Evolutionary conservation across 2,113 vertebrate species (phyloP).

Genomic region (Vidua chalybeata): DNA sequence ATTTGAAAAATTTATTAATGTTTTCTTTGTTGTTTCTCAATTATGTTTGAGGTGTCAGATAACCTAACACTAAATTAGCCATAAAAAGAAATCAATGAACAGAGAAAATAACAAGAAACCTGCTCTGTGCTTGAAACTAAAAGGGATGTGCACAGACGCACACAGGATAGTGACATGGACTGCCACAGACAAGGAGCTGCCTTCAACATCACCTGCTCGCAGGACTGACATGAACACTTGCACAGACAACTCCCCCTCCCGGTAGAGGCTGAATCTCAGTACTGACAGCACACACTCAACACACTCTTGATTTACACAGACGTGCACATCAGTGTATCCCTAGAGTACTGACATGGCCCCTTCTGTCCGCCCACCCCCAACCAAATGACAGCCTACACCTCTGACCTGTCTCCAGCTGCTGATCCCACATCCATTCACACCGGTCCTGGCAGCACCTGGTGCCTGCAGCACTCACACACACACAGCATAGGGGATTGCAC

Average conservation of each 20-base stretch:
- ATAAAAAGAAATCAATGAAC: neutral
- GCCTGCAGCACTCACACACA: neutral
- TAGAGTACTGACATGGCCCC: accelerated
- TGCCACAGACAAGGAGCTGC: neutral
- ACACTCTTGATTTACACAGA: neutral
- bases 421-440: neutral
- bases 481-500: neutral
- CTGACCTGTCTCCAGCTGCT: neutral
- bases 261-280: neutral
- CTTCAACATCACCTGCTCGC: neutral
- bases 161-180: neutral
- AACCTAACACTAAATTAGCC: neutral
- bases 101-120: neutral
- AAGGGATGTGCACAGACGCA: neutral
- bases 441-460: too few species aligned
- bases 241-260: accelerated
- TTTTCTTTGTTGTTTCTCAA: neutral
- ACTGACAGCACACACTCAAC: neutral
- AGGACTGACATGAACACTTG: neutral
- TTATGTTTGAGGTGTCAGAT: neutral
- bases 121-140: neutral
- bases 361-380: accelerated
- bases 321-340: accelerated
- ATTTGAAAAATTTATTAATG: neutral
- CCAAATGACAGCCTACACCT: neutral